Evolutionary conservation across 2,797 vertebrate species (phyloP), one percentile per base, ranked within the genome.

Genomic region (Epinephelus awoara): DNA sequence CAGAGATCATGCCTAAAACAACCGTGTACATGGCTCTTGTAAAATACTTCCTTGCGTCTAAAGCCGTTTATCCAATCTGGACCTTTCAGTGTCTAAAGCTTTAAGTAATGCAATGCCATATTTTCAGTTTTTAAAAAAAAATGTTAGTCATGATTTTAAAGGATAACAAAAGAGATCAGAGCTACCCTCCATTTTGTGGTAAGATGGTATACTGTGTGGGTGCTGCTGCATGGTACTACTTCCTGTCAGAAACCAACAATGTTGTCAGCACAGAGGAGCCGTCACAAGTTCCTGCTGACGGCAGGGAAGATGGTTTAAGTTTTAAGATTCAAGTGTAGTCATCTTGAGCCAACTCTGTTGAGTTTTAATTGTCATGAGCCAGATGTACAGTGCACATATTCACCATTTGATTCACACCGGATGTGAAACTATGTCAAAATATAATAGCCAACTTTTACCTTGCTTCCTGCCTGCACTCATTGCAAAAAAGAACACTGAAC

Each of bases 41-140:
- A 19, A 64, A 23, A 12, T n/a, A 51, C 65, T 84, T 84, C 78
- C 65, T 84, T 47, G 23, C 46, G 12, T 27, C 8, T 56, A 19
- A n/a, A 15, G 27, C 2, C 15, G 12, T 0, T 72, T 51, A 64
- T 13, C 18, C 11, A 61, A 77, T 29, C 52, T 29, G 17, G 68
- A 25, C 2, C 17, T 8, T 7, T 2, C 12, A 2, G 18, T 17
- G 17, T 27, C 6, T 6, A 17, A 29, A 19, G 19, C 40, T 54
- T 67, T 12, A 6, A n/a, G 19, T 2, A 23, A 61, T n/a, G 14
- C 10, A 40, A n/a, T 6, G 25, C 6, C 18, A 47, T 8, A 3
- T 29, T 59, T 21, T 29, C 8, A 25, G 8, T 40, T 40, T 40
- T 40, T 11, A 11, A 40, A 29, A 13, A 13, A 46, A 44, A 55